Base-by-base conservation (phyloP, 2,113 vertebrate genomes). In the Sterna hirundo region DNA sequence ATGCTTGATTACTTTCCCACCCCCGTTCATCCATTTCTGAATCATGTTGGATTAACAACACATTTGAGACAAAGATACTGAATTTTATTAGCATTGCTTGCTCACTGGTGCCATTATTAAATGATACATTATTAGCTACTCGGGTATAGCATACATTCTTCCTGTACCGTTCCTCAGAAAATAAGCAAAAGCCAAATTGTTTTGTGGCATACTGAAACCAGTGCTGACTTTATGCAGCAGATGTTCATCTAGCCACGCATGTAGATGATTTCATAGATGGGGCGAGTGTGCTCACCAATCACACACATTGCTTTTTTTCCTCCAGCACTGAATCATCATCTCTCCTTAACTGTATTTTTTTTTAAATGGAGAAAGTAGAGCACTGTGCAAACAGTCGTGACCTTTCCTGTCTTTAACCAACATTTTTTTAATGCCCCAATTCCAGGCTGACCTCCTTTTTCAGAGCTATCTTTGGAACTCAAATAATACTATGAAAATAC, bases 11-110 rank as follows among this genome's bases (percentile, higher is more conserved):
- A 86, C 95, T 96, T 94, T 97, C 93, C 94, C 96, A 95, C 94
- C 93, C 95, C 94, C 70, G 95, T 91, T 96, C 94, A 96, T 87
- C 88, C 86, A 91, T 92, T 94, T 96, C 93, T 98, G 97, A 97
- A 97, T 98, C 97, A 98, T 57, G 60, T 90, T 95, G 96, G 86
- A 97, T 97, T 97, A 97, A 96, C 96, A 97, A 91, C 89, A 83
- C 62, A 94, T 97, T 94, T 94, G 94, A 95, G 91, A 94, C 85
- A 90, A 96, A 97, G 94, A 96, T 88, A 76, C 75, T 95, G 88
- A 95, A 96, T 95, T 96, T 95, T 96, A 97, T 96, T 96, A 96
- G 71, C 86, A 65, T 83, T 91, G 81, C 97, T 96, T 97, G 87
- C 94, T 96, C 96, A 95, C 91, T 97, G 90, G 80, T 94, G 60